Evolutionary conservation across 2,797 vertebrate genomes (phyloP), one percentile per base, ranked within the genome.

Genomic region (Chanos chanos): DNA sequence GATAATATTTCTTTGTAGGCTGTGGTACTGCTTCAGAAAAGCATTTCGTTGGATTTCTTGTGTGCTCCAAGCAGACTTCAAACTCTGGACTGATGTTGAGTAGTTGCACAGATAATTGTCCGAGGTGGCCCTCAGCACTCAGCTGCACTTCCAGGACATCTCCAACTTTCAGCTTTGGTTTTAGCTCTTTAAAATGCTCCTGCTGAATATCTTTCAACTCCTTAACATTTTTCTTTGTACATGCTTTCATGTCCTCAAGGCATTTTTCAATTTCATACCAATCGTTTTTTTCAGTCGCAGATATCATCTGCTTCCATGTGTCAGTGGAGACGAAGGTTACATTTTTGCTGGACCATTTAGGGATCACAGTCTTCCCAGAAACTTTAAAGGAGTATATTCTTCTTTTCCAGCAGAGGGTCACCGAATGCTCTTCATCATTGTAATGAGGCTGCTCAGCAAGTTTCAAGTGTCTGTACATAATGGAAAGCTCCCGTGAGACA

Each of bases 391-490:
- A 63, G 53, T 71, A 67, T 8, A 60, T 49, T 54, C 64, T 58
- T 49, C 64, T 59, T 31, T 54, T 67, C 69, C 69, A 71, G 0
- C 9, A 16, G n/a, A 71, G 64, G 12, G 13, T 54, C 19, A 53
- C 28, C 18, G 59, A 55, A 13, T 43, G 30, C 1, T 13, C 12
- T n/a, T 28, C 19, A 18, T 18, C 0, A 9, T 34, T 44, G 37
- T 54, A 44, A 1, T 4, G 1, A 12, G 69, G 69, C 30, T 71
- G 69, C 44, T 67, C 15, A 2, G 50, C 59, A 28, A 71, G 34
- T 31, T 71, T 71, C 2, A 71, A 59, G 39, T 71, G 37, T 24
- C 64, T 63, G 54, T 67, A 71, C 43, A 67, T 31, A n/a, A 71
- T 54, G 4, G 25, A 10, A 4, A 59, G 31, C 16, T 2, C 1